These are phyloP conservation scores for Lethenteron camtschaticum DNA, from an alignment of 2,113 vertebrate genomes.

Conservation along the genomic window DNA sequence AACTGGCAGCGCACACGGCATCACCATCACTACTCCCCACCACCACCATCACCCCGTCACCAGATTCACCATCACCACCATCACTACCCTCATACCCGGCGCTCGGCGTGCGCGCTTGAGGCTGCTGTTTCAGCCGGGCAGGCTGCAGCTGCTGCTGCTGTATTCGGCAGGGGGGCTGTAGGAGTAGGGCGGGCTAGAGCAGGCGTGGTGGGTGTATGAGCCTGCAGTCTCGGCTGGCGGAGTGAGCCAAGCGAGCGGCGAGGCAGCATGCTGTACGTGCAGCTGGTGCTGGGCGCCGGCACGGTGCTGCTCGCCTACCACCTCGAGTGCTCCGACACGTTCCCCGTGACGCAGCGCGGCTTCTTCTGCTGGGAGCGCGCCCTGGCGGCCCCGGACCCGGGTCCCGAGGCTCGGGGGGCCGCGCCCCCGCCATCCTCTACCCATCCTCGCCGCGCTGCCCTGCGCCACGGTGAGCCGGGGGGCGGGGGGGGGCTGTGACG, in stretches of 20 bases:
- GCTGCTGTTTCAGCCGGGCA: conserved; percentile 9
- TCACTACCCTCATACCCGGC: no score
- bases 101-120: no score
- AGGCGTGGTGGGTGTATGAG: no score
- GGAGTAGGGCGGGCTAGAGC: not conserved
- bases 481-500: no score
- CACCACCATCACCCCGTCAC: no score
- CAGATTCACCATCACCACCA: no score
- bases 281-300: conserved; percentile 96
- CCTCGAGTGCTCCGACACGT: conserved; percentile 91
- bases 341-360: conserved; percentile 72
- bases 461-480: conserved; percentile 40
- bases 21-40: no score
- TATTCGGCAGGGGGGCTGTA: conserved; percentile 12
- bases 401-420: conserved; percentile 66
- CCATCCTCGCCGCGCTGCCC: conserved; percentile 55
- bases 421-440: conserved; percentile 59
- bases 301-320: conserved; percentile 91
- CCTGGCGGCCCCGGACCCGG: conserved; percentile 75
- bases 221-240: no score
- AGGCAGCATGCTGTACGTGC: conserved; percentile 75
- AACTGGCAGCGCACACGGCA: no score
- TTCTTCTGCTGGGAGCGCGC: conserved; percentile 86
- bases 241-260: no score
- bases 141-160: conserved; percentile 17